These are phyloP conservation scores for Limanda limanda DNA, from an alignment of 2,113 vertebrate genomes.

Conservation along the genomic window DNA sequence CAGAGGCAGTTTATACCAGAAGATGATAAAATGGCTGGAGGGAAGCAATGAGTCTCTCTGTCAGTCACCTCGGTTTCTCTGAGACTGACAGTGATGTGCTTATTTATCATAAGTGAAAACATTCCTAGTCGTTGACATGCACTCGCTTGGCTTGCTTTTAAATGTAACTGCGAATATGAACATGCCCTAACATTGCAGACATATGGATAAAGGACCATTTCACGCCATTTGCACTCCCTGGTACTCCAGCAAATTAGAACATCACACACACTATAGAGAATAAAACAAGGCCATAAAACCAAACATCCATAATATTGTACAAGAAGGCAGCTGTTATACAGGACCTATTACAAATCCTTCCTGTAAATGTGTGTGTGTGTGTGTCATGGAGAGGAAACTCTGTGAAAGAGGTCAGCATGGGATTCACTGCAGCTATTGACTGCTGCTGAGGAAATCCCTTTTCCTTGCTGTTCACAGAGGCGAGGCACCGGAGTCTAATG, in stretches of 20 bases:
- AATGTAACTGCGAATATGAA: slow-evolving; percentile 30
- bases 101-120: slow-evolving; percentile 38
- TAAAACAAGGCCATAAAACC: slow-evolving; percentile 46
- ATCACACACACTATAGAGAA: slow-evolving; percentile 25
- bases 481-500: slow-evolving; percentile 47
- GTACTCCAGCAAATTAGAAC: slow-evolving; percentile 11
- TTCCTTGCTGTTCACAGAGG: slow-evolving; percentile 48
- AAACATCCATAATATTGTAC: slow-evolving; percentile 42
- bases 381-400: slow-evolving; percentile 35
- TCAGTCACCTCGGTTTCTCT: slow-evolving; percentile 42
- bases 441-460: slow-evolving; percentile 72
- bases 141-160: slow-evolving; percentile 5
- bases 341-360: slow-evolving; percentile 12
- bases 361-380: slow-evolving; percentile 15
- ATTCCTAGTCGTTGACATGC: slow-evolving; percentile 17
- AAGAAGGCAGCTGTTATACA: slow-evolving; percentile 23
- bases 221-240: slow-evolving; percentile 26
- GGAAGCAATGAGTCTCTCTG: slow-evolving; percentile 30
- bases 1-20: not conserved
- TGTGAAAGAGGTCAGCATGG: slow-evolving; percentile 57
- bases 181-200: not conserved
- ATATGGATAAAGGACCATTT: slow-evolving; percentile 11
- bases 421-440: slow-evolving; percentile 57
- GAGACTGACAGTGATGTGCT: slow-evolving; percentile 40
- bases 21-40: slow-evolving; percentile 25